Percentiles rank a stretch among this genome's conserved stretches.
These are phyloP conservation scores for Furcula furcula DNA, from an alignment of 2,888 invertebrate species.

Conservation along the genomic window DNA sequence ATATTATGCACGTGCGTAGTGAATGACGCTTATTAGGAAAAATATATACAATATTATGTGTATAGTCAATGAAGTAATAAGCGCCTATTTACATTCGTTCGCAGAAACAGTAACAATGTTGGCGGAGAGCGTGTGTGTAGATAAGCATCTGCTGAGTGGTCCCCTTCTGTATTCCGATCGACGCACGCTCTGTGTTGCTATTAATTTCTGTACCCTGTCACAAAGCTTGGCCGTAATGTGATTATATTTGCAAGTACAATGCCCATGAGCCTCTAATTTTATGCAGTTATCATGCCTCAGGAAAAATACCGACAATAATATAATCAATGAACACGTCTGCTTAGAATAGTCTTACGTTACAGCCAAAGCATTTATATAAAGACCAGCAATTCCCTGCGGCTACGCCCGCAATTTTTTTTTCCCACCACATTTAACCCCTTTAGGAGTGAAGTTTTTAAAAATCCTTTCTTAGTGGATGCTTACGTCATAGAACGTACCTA, in stretches of 20 bases:
- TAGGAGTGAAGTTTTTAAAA: too few relatives aligned
- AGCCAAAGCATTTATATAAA: too few relatives aligned
- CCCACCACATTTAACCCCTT: too few relatives aligned
- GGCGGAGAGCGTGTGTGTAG: conserved; percentile 58
- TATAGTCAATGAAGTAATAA: conserved; percentile 35
- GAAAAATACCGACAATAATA: conserved; percentile 42
- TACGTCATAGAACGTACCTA: too few relatives aligned
- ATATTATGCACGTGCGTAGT: too few relatives aligned
- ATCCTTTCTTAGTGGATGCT: too few relatives aligned
- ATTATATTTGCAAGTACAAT: conserved; percentile 79
- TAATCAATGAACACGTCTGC: conserved; percentile 38
- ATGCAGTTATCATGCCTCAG: conserved; percentile 46
- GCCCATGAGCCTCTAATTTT: conserved; percentile 53
- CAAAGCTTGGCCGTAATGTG: conserved; percentile 76
- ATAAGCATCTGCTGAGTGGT: conserved; percentile 80
- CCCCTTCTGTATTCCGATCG: conserved; percentile 73
- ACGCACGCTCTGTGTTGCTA: conserved; percentile 67
- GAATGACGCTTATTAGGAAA: too few relatives aligned
- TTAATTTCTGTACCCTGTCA: conserved; percentile 76
- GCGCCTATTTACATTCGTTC: conserved; percentile 39
- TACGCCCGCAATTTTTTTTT: too few relatives aligned
- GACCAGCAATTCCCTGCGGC: too few relatives aligned
- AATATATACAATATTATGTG: too few relatives aligned
- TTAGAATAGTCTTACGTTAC: conserved; percentile 17
- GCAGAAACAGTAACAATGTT: conserved; percentile 44